Conservation (phyloP, 2,888 invertebrate genomes). For the Ectemnius lituratus region DNA sequence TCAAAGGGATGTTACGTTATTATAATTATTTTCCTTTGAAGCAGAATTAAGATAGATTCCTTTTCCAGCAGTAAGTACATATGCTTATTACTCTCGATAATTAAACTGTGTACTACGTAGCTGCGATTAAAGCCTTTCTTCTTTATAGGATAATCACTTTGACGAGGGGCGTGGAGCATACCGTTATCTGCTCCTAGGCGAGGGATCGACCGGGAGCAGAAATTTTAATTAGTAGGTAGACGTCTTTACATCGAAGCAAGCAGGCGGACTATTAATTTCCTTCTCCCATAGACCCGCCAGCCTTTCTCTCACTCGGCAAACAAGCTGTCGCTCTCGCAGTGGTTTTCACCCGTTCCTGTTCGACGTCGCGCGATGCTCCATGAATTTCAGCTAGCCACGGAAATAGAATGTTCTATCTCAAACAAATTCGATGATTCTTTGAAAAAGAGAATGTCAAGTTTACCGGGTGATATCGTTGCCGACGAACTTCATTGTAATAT, state of each 20-base stretch:
- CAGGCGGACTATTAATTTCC: constrained; percentile 56
- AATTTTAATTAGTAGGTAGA: constrained; percentile 61
- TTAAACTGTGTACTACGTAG: constrained; percentile 40
- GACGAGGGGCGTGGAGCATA: constrained; percentile 27
- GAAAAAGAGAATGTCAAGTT: too few relatives aligned
- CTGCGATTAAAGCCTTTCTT: constrained; percentile 41
- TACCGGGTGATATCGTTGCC: too few relatives aligned
- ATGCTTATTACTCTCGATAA: constrained; percentile 43
- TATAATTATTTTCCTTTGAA: too few relatives aligned
- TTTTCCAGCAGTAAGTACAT: constrained; percentile 23
- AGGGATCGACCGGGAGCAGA: constrained; percentile 46
- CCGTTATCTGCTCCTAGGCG: constrained; percentile 45
- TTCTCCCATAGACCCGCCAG: constrained; percentile 47
- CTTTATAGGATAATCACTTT: constrained; percentile 55
- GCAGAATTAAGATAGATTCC: background rate
- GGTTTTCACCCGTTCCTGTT: background rate
- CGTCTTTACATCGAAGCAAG: constrained; percentile 54
- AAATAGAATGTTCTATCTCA: too few relatives aligned
- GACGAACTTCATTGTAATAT: background rate
- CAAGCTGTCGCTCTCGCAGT: constrained; percentile 33
- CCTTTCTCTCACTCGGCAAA: constrained; percentile 50
- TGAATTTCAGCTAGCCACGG: too few relatives aligned
- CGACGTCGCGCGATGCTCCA: too few relatives aligned
- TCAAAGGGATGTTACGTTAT: too few relatives aligned
- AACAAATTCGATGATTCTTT: too few relatives aligned